phyloP scores from a whole-genome alignment of 2,888 invertebrate species.

The Herminia tarsipennalis region DNA sequence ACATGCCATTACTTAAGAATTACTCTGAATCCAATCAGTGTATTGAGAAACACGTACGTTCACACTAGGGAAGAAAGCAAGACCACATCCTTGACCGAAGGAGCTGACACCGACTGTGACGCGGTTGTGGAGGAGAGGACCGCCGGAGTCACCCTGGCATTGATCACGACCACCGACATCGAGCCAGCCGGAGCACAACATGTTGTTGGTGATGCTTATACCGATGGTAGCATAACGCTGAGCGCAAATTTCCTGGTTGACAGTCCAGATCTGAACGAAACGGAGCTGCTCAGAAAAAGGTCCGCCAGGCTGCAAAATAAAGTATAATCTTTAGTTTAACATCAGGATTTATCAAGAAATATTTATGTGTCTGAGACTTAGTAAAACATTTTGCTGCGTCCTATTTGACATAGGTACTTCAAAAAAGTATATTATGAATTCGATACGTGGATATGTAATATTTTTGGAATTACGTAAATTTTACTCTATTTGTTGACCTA shows the following conservation, averaged over 20 bases:
- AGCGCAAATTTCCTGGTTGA: conserved; percentile 49
- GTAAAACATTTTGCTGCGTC: too few relatives aligned
- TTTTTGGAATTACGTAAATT: too few relatives aligned
- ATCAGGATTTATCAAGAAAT: too few relatives aligned
- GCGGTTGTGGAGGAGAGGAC: conserved; percentile 55
- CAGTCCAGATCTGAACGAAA: conserved; percentile 51
- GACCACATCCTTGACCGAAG: conserved; percentile 49
- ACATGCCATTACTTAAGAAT: conserved; percentile 47
- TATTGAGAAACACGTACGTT: conserved; percentile 55
- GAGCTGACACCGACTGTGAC: conserved; percentile 52
- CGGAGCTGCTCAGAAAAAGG: conserved; percentile 45
- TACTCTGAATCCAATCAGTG: conserved; percentile 55
- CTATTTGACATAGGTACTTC: too few relatives aligned
- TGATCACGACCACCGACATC: conserved; percentile 55
- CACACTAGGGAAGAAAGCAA: conserved; percentile 50
- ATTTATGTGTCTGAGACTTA: too few relatives aligned
- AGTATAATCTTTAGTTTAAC: too few relatives aligned
- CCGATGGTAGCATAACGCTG: conserved; percentile 42
- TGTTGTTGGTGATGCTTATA: conserved; percentile 48
- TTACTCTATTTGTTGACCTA: too few relatives aligned
- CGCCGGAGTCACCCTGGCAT: conserved; percentile 56
- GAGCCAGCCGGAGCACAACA: conserved; percentile 59
- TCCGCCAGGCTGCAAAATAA: conserved; percentile 28
- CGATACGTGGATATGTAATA: too few relatives aligned
- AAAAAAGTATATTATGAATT: too few relatives aligned